These are phyloP conservation scores for Pangasius krempfi DNA, from an alignment of 2,797 vertebrate genomes.

Conservation along the genomic window DNA sequence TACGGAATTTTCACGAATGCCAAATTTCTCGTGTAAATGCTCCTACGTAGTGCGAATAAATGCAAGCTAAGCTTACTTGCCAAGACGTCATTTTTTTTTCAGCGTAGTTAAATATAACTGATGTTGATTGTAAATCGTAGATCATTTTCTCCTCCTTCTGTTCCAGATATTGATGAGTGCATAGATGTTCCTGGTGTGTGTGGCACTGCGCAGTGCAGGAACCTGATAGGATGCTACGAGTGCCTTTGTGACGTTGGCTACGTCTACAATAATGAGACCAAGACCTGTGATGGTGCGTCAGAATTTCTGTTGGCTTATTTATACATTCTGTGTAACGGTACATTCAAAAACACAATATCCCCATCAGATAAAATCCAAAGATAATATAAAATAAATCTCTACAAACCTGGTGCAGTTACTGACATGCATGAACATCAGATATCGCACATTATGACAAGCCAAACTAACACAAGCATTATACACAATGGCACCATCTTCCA, in stretches of 20 bases:
- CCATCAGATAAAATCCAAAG: neutral
- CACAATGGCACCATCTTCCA: neutral
- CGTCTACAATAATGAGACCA: conserved; percentile 78
- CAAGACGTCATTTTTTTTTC: neutral
- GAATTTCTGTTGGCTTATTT: neutral
- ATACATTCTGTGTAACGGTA: neutral
- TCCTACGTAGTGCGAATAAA: neutral
- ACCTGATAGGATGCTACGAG: conserved; percentile 81
- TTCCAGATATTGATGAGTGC: conserved; percentile 90
- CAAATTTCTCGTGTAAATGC: neutral
- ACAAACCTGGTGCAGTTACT: neutral
- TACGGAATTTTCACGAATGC: neutral
- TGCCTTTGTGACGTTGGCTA: conserved; percentile 88
- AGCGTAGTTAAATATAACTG: neutral
- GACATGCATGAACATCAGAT: neutral
- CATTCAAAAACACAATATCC: neutral
- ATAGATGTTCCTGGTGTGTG: conserved; percentile 74
- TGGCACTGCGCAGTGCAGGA: conserved; percentile 85
- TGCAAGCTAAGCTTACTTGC: neutral
- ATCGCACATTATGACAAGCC: neutral
- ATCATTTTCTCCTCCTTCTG: neutral
- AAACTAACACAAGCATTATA: neutral
- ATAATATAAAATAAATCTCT: neutral
- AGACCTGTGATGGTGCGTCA: conserved; percentile 84
- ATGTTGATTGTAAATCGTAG: no score